Base-by-base conservation (phyloP, 2,797 vertebrate genomes). In the Acropternis orthonyx region DNA sequence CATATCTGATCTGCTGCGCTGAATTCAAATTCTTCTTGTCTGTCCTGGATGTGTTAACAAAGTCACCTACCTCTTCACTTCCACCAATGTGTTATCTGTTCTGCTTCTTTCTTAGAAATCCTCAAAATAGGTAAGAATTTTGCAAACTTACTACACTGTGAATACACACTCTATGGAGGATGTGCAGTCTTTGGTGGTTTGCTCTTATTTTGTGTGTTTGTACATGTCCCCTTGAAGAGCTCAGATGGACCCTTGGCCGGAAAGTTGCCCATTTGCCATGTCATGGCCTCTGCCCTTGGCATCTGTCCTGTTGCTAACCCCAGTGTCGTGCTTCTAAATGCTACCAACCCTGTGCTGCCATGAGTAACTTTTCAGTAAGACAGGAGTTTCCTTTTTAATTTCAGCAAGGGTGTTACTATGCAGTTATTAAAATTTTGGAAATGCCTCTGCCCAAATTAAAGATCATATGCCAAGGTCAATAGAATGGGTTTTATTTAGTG, bases 141-240 rank as follows among this genome's bases (percentile, higher is more conserved):
- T 58, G 65, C 26, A 14, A n/a, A 26, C 26, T 48, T 1, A 1
- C 43, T 52, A 7, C 10, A 27, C 24, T 13, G 8, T 36, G 63
- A 30, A 36, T 61, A 30, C 10, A 14, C 0, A 1, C 41, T 61
- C 10, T 11, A 12, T 19, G 37, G 41, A 71, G 58, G 54, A 12
- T 0, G 0, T 12, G 28, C 1, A 1, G 12, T 28, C 10, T 41
- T 41, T 61, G 13, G 14, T 43, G 32, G 9, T 49, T 49, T 68
- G 51, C 32, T 21, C 51, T 36, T 44, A 26, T 22, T 7, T 6
- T 28, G 2, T 30, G 4, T 20, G 44, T 32, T 68, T 27, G 23
- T 48, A 18, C 0, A 1, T 22, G 21, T 37, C 26, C 30, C 23
- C 46, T 44, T 0, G 0, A 49, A 32, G 55, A 63, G 28, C 49